These are phyloP conservation scores for Pseudopipra pipra DNA, from an alignment of 2,113 vertebrate species.

Conservation along the genomic window DNA sequence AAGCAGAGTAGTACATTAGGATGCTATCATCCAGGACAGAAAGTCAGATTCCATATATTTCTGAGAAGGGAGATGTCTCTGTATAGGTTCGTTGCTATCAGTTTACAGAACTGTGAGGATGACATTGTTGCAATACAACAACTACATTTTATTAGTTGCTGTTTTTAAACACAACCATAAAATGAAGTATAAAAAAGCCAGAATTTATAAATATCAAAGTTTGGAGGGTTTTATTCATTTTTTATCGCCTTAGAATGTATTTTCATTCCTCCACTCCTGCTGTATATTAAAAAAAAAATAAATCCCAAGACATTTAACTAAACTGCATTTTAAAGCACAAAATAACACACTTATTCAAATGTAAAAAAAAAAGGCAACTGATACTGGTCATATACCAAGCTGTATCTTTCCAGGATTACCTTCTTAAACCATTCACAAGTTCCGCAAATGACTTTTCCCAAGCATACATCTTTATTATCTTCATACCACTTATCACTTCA, in stretches of 20 bases:
- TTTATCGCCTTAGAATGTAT: neutral
- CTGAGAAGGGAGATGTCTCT: neutral
- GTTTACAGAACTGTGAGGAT: neutral
- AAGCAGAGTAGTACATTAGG: neutral
- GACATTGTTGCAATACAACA: neutral
- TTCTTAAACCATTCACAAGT: conserved; percentile 83
- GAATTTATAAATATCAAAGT: neutral
- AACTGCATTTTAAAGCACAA: neutral
- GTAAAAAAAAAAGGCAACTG: neutral
- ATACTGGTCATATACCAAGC: neutral
- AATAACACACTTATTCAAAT: neutral
- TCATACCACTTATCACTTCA: conserved; percentile 93
- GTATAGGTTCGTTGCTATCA: neutral
- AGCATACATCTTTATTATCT: conserved; percentile 98
- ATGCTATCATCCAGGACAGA: neutral
- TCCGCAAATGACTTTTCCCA: conserved; percentile 93
- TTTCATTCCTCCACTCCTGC: neutral
- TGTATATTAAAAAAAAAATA: neutral
- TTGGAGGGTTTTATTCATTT: neutral
- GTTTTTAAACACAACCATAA: fast-evolving
- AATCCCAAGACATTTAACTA: neutral
- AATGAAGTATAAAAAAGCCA: neutral
- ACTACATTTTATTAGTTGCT: neutral
- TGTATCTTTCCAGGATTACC: conserved; percentile 73
- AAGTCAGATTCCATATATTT: neutral